phyloP scores from a whole-genome alignment of 2,113 vertebrate genomes.

The Platysternon megacephalum region DNA sequence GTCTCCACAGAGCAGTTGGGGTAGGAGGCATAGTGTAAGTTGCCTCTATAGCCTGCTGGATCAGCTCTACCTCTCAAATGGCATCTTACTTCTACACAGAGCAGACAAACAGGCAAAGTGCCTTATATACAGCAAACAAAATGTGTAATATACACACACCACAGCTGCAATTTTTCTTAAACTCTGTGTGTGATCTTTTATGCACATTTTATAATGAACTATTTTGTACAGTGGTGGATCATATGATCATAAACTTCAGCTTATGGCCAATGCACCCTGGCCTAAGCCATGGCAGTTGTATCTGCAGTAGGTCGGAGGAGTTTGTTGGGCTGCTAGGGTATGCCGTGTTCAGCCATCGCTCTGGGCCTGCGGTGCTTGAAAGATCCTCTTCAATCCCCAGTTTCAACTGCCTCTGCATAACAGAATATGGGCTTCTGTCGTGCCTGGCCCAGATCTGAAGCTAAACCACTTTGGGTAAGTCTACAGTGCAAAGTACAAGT shows the following conservation, averaged over 20 bases:
- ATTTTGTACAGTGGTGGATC: background rate
- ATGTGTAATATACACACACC: accelerated
- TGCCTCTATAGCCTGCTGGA: background rate
- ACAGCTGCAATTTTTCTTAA: background rate
- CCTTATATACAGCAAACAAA: background rate
- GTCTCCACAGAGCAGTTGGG: background rate
- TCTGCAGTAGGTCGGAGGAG: accelerated
- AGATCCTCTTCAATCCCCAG: too few relatives aligned
- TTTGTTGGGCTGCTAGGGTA: background rate
- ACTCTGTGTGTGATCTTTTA: background rate
- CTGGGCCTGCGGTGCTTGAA: background rate
- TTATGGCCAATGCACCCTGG: accelerated
- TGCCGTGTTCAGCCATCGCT: background rate
- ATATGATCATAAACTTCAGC: background rate
- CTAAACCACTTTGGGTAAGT: too few relatives aligned
- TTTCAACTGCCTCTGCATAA: too few relatives aligned
- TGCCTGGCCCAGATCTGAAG: too few relatives aligned
- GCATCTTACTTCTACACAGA: background rate
- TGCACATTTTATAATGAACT: background rate
- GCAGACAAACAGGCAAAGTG: background rate
- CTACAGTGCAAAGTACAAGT: too few relatives aligned
- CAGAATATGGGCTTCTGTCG: too few relatives aligned
- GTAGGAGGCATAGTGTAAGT: background rate
- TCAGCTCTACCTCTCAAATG: background rate
- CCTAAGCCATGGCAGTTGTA: background rate